Evolutionary conservation across 2,797 vertebrate genomes (phyloP).

Genomic region (Sebastes matsubarae): DNA sequence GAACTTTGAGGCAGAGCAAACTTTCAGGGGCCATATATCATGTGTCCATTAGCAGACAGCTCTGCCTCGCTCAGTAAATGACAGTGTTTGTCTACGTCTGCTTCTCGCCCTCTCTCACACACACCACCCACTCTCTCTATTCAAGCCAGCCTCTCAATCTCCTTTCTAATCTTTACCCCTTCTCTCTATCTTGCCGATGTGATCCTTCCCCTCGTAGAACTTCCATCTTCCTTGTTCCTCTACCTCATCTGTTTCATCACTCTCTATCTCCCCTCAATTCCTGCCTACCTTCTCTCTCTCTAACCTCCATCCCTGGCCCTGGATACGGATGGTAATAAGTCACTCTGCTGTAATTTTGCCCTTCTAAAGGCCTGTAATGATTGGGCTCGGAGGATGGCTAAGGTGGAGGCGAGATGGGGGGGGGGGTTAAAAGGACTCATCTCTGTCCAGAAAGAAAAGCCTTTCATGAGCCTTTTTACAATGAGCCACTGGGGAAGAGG

Average conservation of each 20-base stretch:
- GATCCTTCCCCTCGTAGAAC: conserved; percentile 35
- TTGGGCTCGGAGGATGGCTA: conserved; percentile 54
- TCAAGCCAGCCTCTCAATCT: conserved; percentile 31
- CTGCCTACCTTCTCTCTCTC: conserved; percentile 31
- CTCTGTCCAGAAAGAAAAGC: conserved; percentile 45
- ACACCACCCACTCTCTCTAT: conserved; percentile 24
- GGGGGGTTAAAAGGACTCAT: conserved; percentile 44
- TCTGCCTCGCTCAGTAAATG: conserved; percentile 54
- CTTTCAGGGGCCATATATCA: conserved; percentile 59
- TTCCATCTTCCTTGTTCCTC: conserved; percentile 37
- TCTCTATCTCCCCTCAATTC: conserved; percentile 36
- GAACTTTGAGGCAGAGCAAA: conserved; percentile 59
- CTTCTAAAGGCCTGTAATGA: conserved; percentile 72
- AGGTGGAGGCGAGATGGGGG: conserved; percentile 49
- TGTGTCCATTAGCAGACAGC: conserved; percentile 59
- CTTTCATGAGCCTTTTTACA: conserved; percentile 54
- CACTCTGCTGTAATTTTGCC: conserved; percentile 76
- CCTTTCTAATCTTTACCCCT: conserved; percentile 35
- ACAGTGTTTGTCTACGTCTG: conserved; percentile 65
- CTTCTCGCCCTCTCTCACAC: conserved; percentile 4
- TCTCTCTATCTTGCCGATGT: conserved; percentile 36
- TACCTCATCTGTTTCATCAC: conserved; percentile 41
- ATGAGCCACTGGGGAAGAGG: conserved; percentile 13
- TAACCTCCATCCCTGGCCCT: conserved; percentile 41
- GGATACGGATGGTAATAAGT: conserved; percentile 71